Conservation (phyloP, 2,888 invertebrate genomes). For the Andricus curvator region DNA sequence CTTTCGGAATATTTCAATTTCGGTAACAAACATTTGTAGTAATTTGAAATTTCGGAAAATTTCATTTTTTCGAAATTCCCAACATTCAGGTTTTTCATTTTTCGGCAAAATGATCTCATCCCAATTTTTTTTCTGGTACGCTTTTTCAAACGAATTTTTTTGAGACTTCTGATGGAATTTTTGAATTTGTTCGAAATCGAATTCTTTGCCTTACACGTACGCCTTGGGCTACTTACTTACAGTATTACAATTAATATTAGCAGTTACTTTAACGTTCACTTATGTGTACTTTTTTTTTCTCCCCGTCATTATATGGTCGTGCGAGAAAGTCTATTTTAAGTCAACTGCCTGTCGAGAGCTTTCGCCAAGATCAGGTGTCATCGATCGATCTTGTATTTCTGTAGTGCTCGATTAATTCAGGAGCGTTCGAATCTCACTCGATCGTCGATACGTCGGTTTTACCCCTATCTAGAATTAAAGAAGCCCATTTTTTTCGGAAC, state of each 20-base stretch:
- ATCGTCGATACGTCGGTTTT: slow-evolving; percentile 28
- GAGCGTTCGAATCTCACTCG: slow-evolving; percentile 25
- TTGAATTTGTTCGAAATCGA: slow-evolving; percentile 33
- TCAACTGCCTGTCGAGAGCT: slow-evolving; percentile 41
- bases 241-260: slow-evolving; percentile 38
- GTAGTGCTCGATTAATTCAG: slow-evolving; percentile 34
- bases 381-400: slow-evolving; percentile 40
- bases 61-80: no score
- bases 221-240: slow-evolving; percentile 40
- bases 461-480: slow-evolving; percentile 32
- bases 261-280: slow-evolving; percentile 43
- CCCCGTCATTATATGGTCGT: slow-evolving; percentile 41
- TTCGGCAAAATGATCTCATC: no score
- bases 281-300: slow-evolving; percentile 41
- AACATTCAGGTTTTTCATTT: no score
- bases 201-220: slow-evolving; percentile 35
- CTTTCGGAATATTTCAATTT: no score
- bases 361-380: slow-evolving; percentile 42
- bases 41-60: no score
- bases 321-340: slow-evolving; percentile 42
- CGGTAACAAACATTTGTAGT: no score
- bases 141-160: not conserved
- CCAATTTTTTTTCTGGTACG: no score
- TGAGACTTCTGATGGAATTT: slow-evolving; percentile 11
- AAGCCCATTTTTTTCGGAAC: slow-evolving; percentile 32